phyloP scores from a whole-genome alignment of 2,888 invertebrate genomes.

The Tiphia femorata region DNA sequence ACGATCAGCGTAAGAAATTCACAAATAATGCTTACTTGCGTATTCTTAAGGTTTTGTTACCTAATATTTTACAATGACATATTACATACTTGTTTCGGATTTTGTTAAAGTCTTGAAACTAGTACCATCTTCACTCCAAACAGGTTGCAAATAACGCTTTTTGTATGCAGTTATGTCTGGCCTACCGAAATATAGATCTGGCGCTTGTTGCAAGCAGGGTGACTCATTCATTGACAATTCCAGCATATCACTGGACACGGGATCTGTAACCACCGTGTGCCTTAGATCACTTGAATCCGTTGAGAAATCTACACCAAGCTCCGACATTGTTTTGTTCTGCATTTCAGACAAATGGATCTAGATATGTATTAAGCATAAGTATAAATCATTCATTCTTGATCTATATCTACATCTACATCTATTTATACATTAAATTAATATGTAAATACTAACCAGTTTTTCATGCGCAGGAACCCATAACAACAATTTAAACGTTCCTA shows the following conservation, averaged over 20 bases:
- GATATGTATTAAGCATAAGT: not conserved
- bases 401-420: no score
- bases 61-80: not conserved
- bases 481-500: conserved; percentile 26
- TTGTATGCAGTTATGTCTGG: no score
- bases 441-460: conserved; percentile 27
- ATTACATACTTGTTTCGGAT: conserved; percentile 66
- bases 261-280: no score
- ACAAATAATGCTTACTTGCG: no score
- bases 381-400: not conserved
- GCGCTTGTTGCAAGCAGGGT: no score
- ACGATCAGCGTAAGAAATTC: no score
- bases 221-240: no score
- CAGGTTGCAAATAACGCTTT: no score
- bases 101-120: conserved; percentile 42
- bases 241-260: no score
- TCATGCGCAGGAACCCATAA: not conserved
- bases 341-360: conserved; percentile 68
- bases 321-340: conserved; percentile 68
- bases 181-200: no score
- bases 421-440: no score
- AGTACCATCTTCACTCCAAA: conserved; percentile 17
- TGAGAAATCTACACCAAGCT: conserved; percentile 67
- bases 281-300: conserved; percentile 37
- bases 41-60: no score